phyloP scores from a whole-genome alignment of 2,113 vertebrate genomes.

The Corynorhinus townsendii region DNA sequence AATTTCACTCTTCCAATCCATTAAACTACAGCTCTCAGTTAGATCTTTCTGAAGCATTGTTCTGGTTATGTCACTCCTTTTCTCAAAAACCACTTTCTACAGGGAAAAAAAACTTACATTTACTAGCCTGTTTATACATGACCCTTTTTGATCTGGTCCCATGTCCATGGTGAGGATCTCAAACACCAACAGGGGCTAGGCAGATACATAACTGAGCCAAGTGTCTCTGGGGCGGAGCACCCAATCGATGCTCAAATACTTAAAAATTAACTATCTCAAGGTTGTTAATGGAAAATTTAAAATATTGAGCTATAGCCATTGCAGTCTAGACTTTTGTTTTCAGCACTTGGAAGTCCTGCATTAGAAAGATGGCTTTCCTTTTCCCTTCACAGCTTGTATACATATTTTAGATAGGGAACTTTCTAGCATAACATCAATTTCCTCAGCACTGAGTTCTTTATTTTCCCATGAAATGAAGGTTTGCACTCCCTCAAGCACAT shows the following conservation, averaged over 20 bases:
- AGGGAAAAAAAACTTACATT: not conserved
- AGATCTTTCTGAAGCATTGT: not conserved
- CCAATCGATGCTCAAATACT: not conserved
- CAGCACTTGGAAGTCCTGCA: not conserved
- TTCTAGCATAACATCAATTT: conserved; percentile 67
- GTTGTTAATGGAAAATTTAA: conserved; percentile 15
- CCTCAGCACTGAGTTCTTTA: conserved; percentile 56
- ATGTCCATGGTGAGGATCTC: not conserved
- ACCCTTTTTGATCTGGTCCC: not conserved
- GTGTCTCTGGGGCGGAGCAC: not conserved
- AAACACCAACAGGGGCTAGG: not conserved
- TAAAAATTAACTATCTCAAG: not conserved
- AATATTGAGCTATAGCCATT: not conserved
- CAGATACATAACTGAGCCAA: not conserved
- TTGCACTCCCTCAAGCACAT: conserved; percentile 56
- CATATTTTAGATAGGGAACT: conserved; percentile 49
- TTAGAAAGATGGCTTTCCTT: conserved; percentile 28
- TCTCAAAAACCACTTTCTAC: not conserved
- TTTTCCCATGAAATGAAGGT: conserved; percentile 69
- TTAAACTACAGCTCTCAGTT: not conserved
- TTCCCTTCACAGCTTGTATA: conserved; percentile 46
- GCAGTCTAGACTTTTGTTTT: not conserved
- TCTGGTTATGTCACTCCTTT: not conserved
- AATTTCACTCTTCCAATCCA: not conserved
- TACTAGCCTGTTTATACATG: not conserved